Evolutionary conservation across 1,140 invertebrate genomes (phyloP).

Genomic region (Thaumetopoea pityocampa): DNA sequence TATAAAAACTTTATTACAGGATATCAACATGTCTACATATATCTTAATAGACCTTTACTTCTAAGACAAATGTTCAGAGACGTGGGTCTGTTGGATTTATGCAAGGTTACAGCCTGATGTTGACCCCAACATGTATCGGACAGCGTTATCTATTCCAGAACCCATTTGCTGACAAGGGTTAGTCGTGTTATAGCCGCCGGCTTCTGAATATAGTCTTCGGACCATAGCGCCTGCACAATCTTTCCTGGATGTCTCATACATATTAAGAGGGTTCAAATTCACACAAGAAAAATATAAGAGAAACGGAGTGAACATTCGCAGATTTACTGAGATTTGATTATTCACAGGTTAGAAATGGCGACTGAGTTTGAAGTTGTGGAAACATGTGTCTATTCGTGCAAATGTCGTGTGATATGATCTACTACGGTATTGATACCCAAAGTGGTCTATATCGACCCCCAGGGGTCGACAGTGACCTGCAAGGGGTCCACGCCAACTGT

Average conservation of each 20-base stretch:
- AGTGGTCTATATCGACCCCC: too few species aligned
- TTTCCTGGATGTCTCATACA: slow-evolving; percentile 41
- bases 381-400: slow-evolving; percentile 2
- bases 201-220: too few species aligned
- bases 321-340: slow-evolving; percentile 28
- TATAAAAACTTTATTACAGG: too few species aligned
- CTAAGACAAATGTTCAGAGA: slow-evolving; percentile 34
- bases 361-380: not conserved
- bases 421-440: too few species aligned
- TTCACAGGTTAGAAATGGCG: slow-evolving; percentile 4
- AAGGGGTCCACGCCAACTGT: too few species aligned
- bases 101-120: slow-evolving; percentile 30
- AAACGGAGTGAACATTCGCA: slow-evolving; percentile 23
- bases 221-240: slow-evolving; percentile 31
- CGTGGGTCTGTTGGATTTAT: slow-evolving; percentile 44
- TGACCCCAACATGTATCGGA: slow-evolving; percentile 32
- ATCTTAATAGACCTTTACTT: too few species aligned
- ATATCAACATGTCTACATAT: too few species aligned
- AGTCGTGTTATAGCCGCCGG: slow-evolving; percentile 40
- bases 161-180: slow-evolving; percentile 55
- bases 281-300: slow-evolving; percentile 19
- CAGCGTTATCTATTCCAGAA: slow-evolving; percentile 37
- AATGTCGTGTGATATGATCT: too few species aligned
- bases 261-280: slow-evolving; percentile 40
- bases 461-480: too few species aligned